Conservation (phyloP, 2,797 vertebrate genomes). For the Coregonus suidteri region DNA sequence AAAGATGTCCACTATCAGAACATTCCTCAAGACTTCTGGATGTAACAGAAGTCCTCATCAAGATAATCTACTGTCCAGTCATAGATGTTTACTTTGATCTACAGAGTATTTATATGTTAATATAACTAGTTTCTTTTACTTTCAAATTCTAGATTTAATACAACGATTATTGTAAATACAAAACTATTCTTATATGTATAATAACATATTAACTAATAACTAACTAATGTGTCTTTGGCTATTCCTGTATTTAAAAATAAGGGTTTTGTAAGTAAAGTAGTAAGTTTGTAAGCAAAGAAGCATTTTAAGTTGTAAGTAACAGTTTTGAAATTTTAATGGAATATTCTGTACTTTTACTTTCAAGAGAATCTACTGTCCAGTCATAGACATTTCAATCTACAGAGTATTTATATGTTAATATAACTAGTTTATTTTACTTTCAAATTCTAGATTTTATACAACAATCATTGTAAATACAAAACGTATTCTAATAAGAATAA, state of each 20-base stretch:
- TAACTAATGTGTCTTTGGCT: conserved; percentile 3
- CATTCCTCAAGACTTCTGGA: conserved; percentile 40
- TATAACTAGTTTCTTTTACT: conserved; percentile 19
- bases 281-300: neutral
- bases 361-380: neutral
- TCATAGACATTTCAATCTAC: conserved; percentile 14
- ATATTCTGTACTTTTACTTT: neutral
- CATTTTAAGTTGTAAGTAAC: neutral
- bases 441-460: conserved; percentile 37
- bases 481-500: conserved; percentile 48
- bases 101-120: conserved; percentile 43
- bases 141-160: conserved; percentile 35
- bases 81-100: conserved; percentile 1
- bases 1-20: conserved; percentile 22
- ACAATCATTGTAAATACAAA: conserved; percentile 15
- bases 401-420: conserved; percentile 39
- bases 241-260: neutral
- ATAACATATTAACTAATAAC: conserved; percentile 33
- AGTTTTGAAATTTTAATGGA: neutral
- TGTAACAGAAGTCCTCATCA: conserved; percentile 23
- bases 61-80: neutral
- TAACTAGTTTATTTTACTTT: conserved; percentile 15
- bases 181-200: conserved; percentile 42
- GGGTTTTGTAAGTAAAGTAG: no score
- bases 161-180: conserved; percentile 18